A percentile compares a stretch with the other conserved stretches of the same genome.
phyloP scores from a whole-genome alignment of 1,140 invertebrate species.

The Panagrolaimus sp. region DNA sequence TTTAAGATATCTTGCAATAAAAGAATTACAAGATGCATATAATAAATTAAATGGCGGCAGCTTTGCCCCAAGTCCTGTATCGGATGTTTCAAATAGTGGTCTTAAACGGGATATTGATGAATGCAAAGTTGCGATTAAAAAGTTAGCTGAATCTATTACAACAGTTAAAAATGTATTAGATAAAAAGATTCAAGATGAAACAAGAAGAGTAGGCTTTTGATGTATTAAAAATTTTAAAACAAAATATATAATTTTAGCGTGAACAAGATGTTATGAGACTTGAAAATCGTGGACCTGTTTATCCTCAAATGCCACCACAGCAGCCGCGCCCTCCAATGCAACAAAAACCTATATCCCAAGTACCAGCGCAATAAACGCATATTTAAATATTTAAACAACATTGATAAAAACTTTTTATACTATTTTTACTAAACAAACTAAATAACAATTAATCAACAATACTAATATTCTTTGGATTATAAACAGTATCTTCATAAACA shows the following conservation, averaged over 20 bases:
- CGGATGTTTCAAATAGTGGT: not conserved
- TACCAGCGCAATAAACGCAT: constrained; percentile 17
- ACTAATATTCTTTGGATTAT: constrained; percentile 51
- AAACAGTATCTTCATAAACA: constrained; percentile 54
- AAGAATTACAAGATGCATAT: constrained; percentile 54
- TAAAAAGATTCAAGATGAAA: constrained; percentile 52
- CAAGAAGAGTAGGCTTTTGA: constrained; percentile 37
- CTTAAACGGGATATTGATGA: constrained; percentile 50
- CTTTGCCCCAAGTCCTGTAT: constrained; percentile 11
- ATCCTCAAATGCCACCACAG: not conserved
- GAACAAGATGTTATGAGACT: constrained; percentile 43
- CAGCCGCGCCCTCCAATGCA: not conserved
- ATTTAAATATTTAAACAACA: not conserved
- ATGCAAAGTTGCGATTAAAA: constrained; percentile 58
- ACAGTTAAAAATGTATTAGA: constrained; percentile 58
- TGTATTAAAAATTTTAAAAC: constrained; percentile 11
- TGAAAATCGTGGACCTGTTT: not conserved
- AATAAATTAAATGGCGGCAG: constrained; percentile 31
- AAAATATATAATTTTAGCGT: constrained; percentile 33
- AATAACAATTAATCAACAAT: constrained; percentile 38
- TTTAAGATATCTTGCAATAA: constrained; percentile 53
- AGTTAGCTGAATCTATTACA: constrained; percentile 55
- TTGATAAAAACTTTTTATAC: not conserved
- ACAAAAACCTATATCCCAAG: not conserved
- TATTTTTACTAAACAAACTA: constrained; percentile 7